Percentiles rank a stretch among this genome's conserved stretches.
Conservation (phyloP, 2,888 invertebrate species). For the Drosophila mimica region DNA sequence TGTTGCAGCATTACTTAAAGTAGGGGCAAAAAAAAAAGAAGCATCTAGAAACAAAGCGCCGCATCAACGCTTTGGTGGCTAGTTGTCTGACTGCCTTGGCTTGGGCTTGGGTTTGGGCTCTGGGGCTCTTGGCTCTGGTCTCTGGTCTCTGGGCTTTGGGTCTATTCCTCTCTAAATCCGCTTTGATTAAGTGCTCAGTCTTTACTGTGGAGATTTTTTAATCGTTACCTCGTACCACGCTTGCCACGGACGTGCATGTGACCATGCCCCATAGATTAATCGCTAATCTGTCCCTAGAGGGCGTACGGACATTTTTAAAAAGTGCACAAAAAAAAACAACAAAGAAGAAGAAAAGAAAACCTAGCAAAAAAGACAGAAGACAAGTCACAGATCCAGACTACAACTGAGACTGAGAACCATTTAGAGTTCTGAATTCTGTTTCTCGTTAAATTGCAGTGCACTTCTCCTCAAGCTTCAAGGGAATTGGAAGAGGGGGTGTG, state of each 20-base stretch:
- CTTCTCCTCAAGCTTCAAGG: slow-evolving; percentile 11
- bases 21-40: slow-evolving; percentile 22
- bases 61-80: slow-evolving; percentile 64
- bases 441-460: slow-evolving; percentile 31
- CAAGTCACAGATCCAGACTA: slow-evolving; percentile 14
- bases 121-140: slow-evolving; percentile 14
- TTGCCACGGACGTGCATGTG: slow-evolving; percentile 60
- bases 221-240: slow-evolving; percentile 67
- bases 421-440: slow-evolving; percentile 31
- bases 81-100: slow-evolving; percentile 11
- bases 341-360: neutral
- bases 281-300: slow-evolving; percentile 84
- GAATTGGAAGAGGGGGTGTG: neutral
- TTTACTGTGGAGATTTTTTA: slow-evolving; percentile 79
- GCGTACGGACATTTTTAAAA: slow-evolving; percentile 80
- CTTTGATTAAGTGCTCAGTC: slow-evolving; percentile 81
- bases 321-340: slow-evolving; percentile 34
- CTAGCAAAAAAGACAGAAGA: slow-evolving; percentile 32
- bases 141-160: slow-evolving; percentile 36
- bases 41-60: slow-evolving; percentile 69
- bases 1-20: slow-evolving; percentile 21
- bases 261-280: slow-evolving; percentile 82
- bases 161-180: slow-evolving; percentile 70
- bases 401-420: slow-evolving; percentile 25
- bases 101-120: slow-evolving; percentile 30